A percentile compares a stretch with the other conserved stretches of the same genome.
Conservation (phyloP, 2,888 invertebrate species). For the Tricholauxania praeusta region DNA sequence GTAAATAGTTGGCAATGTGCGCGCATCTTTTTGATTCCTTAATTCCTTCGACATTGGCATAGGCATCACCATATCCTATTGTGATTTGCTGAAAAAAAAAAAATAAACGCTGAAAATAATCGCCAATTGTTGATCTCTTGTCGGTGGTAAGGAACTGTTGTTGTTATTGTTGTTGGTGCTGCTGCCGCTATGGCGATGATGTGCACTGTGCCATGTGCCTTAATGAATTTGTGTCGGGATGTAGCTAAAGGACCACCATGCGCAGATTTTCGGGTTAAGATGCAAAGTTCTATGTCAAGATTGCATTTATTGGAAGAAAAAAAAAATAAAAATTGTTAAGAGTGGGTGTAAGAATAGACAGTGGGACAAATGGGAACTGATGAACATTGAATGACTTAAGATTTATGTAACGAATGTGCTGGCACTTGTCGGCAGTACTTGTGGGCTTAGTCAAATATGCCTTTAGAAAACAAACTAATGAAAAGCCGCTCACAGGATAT, state of each 20-base stretch:
- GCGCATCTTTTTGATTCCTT: conserved; percentile 5
- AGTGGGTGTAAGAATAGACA: conserved; percentile 22
- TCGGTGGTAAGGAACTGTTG: conserved; percentile 10
- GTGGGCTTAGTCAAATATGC: too few species aligned
- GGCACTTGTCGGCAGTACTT: too few species aligned
- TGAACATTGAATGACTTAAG: background rate
- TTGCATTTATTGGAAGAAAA: background rate
- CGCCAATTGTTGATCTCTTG: conserved; percentile 27
- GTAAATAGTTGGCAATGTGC: conserved; percentile 18
- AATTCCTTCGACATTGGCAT: background rate
- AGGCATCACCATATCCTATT: background rate
- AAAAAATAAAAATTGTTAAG: background rate
- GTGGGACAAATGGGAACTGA: background rate
- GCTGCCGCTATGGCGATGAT: background rate
- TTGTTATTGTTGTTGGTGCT: conserved; percentile 16
- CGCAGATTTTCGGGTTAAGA: conserved; percentile 26
- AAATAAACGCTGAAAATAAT: conserved; percentile 22
- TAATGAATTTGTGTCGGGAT: conserved; percentile 23
- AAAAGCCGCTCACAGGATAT: too few species aligned
- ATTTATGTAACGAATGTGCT: background rate
- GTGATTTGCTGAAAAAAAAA: background rate
- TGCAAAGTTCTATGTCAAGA: conserved; percentile 14
- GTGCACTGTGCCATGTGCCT: conserved; percentile 19
- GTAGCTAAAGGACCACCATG: conserved; percentile 32
- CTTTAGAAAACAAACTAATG: too few species aligned